Conservation (phyloP, 2,888 invertebrate genomes). For the Lamproptera curius region DNA sequence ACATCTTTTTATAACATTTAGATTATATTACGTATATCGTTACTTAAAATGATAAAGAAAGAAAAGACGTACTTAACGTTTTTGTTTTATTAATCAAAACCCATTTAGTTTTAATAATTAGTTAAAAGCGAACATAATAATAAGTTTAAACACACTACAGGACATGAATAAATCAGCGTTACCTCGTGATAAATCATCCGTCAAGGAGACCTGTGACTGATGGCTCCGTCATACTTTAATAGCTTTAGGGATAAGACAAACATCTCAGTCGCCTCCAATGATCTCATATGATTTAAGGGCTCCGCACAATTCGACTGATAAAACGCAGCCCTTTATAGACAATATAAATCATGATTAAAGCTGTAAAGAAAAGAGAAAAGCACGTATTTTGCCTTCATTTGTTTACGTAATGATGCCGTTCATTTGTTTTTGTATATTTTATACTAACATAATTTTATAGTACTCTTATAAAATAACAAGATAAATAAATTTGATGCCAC, state of each 20-base stretch:
- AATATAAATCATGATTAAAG: no score
- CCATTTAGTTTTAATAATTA: constrained; percentile 13
- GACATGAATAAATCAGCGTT: constrained; percentile 25
- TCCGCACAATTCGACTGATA: constrained; percentile 19
- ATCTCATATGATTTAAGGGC: constrained; percentile 11
- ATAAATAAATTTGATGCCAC: no score
- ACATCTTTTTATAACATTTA: background rate
- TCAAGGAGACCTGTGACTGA: constrained; percentile 38
- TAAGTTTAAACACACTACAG: constrained; percentile 24
- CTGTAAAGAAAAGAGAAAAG: no score
- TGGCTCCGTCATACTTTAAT: constrained; percentile 41
- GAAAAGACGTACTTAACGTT: no score
- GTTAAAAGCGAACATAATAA: constrained; percentile 10
- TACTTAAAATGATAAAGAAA: background rate
- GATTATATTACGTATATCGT: background rate
- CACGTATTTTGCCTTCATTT: no score
- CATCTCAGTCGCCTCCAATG: constrained; percentile 25
- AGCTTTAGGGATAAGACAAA: constrained; percentile 51
- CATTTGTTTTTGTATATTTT: no score
- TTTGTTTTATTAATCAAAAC: background rate
- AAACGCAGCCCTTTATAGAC: no score
- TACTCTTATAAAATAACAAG: no score
- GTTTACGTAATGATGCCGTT: no score
- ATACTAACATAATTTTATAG: no score
- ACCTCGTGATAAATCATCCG: constrained; percentile 38